Base-by-base conservation (phyloP, 2,113 vertebrate species). In the Menura novaehollandiae region DNA sequence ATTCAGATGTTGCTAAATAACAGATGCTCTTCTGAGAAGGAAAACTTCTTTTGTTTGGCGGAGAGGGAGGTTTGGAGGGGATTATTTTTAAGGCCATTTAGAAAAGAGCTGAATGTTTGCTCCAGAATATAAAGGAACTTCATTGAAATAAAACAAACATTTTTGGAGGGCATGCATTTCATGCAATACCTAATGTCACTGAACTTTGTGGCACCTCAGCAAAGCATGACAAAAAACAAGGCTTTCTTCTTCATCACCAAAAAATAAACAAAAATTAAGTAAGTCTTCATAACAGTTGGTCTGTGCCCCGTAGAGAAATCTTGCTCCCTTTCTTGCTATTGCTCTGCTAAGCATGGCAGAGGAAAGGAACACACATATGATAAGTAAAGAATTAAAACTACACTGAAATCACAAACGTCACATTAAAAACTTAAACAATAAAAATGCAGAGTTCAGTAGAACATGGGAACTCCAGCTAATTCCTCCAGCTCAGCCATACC, bases 1-100 rank as follows among this genome's bases (percentile, higher is more conserved):
- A 97, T 97, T 97, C 95, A 95, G 93, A 97, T 55, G 3, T 97
- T 97, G 94, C 96, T 97, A 92, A 97, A 95, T 92, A 98, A 97
- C 97, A 98, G 97, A 98, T 96, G 97, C 87, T 89, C 39, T 69
- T 91, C 83, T 95, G 60, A 96, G 96, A 95, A 96, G 89, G 71
- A 86, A 89, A 93, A 91, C 28, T 81, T 96, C 47, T 96, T 92
- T 92, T 96, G 77, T 84, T 93, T 91, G 60, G 55, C 28, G 19
- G 22, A 11, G 35, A 26, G 62, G 35, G 28, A 18, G 55, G 56
- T 55, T 13, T 43, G 5, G 37, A 49, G 43, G 4, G 33, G 24
- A 22, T 76, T 75, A 18, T 76, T 92, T 85, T 80, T 63, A 47
- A 79, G n/a, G 62, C 14, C 3, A 82, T 90, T 93, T 91, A 97